Evolutionary conservation across 2,888 invertebrate genomes (phyloP), one percentile per base, ranked within the genome.

Genomic region (Lithophane leautieri): DNA sequence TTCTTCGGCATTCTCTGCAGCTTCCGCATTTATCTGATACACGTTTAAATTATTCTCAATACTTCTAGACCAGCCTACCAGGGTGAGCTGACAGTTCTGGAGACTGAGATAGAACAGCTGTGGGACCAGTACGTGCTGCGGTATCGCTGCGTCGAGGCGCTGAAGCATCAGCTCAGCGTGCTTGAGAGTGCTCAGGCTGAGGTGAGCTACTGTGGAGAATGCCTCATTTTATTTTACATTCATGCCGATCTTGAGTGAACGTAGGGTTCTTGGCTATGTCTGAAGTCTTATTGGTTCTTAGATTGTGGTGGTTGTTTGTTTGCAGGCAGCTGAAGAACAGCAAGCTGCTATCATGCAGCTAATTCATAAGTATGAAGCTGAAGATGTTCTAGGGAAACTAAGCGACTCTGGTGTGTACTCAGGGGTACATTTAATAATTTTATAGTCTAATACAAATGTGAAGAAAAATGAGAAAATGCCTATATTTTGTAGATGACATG

Each of bases 51-150:
- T n/a, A 61, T 82, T 58, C 8, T 28, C n/a, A 14, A 22, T 52
- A 61, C n/a, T 58, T 69, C 14, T 40, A 98, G 98, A 70, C 99
- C 99, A 0, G 99, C 99, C 0, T 99, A 99, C 93, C 98, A 99
- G 97, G 99, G 99, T 89, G 99, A 99, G 94, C 98, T 99, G 93
- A 98, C 99, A 78, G 97, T 98, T 67, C 97, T 99, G 71, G 99
- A 99, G 94, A 95, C 97, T 61, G 99, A 99, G 91, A 94, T 99
- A 28, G 98, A 98, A 89, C 96, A 97, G 82, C 96, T 99, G 34
- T 99, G 99, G 95, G 98, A 98, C 58, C 97, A 98, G 89, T 99
- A 99, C 95, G 98, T 99, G 85, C 96, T 98, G 70, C 97, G 99
- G 73, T 98, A 99, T 92, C 98, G 99, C 70, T 98, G 99, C 89